These are phyloP conservation scores for Meta bourneti DNA, from an alignment of 2,888 invertebrate species.

Conservation along the genomic window DNA sequence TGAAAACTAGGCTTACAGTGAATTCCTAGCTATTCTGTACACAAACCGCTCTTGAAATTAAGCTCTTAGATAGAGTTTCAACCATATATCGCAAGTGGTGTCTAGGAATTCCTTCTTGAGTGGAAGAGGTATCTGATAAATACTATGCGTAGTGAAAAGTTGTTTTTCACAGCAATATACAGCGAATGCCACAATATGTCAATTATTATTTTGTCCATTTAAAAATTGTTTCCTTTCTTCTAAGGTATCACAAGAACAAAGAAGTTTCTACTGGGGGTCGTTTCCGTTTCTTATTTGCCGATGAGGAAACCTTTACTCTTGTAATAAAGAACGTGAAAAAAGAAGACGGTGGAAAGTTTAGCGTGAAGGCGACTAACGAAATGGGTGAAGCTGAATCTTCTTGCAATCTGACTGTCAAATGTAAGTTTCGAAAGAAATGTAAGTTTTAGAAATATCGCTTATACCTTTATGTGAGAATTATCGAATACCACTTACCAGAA, in stretches of 20 bases:
- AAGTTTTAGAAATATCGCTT: background rate
- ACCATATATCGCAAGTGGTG: too few species aligned
- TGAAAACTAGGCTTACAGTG: too few species aligned
- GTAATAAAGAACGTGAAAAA: constrained; percentile 92
- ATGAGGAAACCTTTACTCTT: constrained; percentile 92
- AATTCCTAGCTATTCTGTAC: too few species aligned
- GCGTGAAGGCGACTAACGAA: constrained; percentile 90
- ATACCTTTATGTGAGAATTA: background rate
- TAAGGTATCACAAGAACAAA: constrained; percentile 85
- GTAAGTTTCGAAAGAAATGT: constrained; percentile 79
- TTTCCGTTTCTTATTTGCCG: constrained; percentile 91
- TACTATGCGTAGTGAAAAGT: too few species aligned
- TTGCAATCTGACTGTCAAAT: constrained; percentile 89
- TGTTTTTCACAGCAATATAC: too few species aligned
- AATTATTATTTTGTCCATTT: too few species aligned
- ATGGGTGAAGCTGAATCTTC: constrained; percentile 89
- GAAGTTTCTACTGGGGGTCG: constrained; percentile 88
- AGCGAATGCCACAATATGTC: too few species aligned
- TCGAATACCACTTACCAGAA: background rate
- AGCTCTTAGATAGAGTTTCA: too few species aligned
- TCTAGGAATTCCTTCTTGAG: too few species aligned
- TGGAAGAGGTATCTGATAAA: too few species aligned
- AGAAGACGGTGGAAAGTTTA: constrained; percentile 91
- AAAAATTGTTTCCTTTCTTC: background rate
- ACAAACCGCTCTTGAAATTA: too few species aligned